phyloP scores from a whole-genome alignment of 2,797 vertebrate genomes.

The Botia almorhae region DNA sequence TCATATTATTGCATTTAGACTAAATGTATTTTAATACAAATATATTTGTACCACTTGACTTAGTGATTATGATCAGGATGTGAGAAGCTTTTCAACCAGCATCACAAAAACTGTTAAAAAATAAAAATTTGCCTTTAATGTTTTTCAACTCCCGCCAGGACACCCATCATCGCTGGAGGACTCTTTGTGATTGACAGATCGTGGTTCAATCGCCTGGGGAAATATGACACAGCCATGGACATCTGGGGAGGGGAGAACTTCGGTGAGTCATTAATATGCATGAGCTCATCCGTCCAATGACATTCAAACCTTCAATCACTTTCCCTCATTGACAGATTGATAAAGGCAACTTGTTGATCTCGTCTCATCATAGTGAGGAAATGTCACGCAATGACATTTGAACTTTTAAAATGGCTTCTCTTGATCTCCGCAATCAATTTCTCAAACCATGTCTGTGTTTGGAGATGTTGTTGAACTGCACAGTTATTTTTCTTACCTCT shows the following conservation, averaged over 20 bases:
- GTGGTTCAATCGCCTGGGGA: conserved; percentile 95
- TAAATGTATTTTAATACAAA: no score
- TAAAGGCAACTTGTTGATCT: conserved; percentile 4
- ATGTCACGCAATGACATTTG: conserved; percentile 25
- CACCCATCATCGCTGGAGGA: conserved; percentile 94
- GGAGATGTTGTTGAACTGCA: not conserved
- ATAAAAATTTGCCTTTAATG: not conserved
- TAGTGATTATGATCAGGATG: no score
- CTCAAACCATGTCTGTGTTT: not conserved
- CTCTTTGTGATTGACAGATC: conserved; percentile 93
- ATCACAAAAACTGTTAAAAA: no score
- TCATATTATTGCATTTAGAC: no score
- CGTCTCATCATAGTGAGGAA: conserved; percentile 27
- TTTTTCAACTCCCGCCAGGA: conserved; percentile 75
- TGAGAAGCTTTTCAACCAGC: no score
- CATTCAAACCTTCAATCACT: conserved; percentile 25
- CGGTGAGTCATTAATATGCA: conserved; percentile 78
- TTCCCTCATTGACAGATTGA: not conserved
- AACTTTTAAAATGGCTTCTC: conserved; percentile 19
- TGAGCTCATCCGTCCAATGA: conserved; percentile 32
- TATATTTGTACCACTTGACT: no score
- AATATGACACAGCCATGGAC: conserved; percentile 96
- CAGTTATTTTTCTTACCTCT: not conserved
- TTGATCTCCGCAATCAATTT: conserved; percentile 22
- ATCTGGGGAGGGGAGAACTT: conserved; percentile 99